These are phyloP conservation scores for Gymnorhina tibicen DNA, from an alignment of 2,113 vertebrate genomes.

Conservation along the genomic window DNA sequence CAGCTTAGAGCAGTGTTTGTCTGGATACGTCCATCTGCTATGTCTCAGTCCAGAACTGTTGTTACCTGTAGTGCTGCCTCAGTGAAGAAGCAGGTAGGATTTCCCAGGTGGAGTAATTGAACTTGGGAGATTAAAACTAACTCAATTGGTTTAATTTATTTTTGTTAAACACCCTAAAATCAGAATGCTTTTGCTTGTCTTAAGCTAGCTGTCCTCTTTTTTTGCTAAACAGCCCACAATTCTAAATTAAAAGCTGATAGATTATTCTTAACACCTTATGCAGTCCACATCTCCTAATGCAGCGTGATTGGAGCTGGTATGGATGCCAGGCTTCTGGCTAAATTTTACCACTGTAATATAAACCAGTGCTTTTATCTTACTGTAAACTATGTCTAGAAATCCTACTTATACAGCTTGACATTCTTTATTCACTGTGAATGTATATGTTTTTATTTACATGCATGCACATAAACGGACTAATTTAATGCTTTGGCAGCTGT, in stretches of 20 bases:
- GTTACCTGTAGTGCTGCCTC: background rate
- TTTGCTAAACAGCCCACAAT: background rate
- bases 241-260: background rate
- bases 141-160: background rate
- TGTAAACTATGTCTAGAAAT: background rate
- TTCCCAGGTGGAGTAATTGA: background rate
- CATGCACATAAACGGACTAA: background rate
- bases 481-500: background rate
- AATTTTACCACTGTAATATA: background rate
- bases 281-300: background rate
- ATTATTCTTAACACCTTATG: background rate
- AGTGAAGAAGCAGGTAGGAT: background rate
- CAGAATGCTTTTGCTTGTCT: background rate
- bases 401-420: background rate
- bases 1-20: background rate
- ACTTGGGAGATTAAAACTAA: background rate
- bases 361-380: background rate
- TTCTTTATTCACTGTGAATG: background rate
- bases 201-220: background rate
- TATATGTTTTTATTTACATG: background rate
- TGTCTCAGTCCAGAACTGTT: background rate
- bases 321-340: background rate
- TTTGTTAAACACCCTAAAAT: background rate
- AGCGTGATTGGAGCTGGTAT: background rate
- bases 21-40: rapidly evolving